phyloP scores from a whole-genome alignment of 2,888 invertebrate genomes.

The Hermodice carunculata region DNA sequence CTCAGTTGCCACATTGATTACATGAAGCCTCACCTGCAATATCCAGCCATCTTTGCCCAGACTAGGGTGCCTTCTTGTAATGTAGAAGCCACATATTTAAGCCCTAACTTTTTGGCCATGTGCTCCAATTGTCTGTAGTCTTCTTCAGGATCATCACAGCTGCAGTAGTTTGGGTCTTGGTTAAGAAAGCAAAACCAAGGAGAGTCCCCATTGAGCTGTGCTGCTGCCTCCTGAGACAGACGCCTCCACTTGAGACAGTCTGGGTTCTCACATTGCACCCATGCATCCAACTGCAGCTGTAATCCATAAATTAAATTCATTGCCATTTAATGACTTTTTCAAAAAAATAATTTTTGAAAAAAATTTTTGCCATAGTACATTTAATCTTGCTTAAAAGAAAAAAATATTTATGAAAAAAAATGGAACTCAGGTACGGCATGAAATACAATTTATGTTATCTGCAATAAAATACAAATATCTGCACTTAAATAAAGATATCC shows the following conservation, averaged over 20 bases:
- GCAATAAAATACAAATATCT: no score
- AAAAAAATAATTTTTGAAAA: no score
- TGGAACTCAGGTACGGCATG: no score
- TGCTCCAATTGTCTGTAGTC: conserved; percentile 38
- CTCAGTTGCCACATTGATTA: no score
- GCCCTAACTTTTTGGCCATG: conserved; percentile 50
- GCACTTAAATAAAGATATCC: no score
- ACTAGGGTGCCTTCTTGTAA: conserved; percentile 54
- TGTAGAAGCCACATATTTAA: conserved; percentile 53
- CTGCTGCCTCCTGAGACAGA: conserved; percentile 38
- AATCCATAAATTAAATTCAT: no score
- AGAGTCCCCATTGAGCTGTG: conserved; percentile 35
- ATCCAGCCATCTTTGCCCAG: conserved; percentile 62
- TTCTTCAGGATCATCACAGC: conserved; percentile 53
- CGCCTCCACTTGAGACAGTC: conserved; percentile 62
- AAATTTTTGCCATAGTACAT: no score
- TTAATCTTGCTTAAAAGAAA: no score
- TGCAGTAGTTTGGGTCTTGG: conserved; percentile 44
- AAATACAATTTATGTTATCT: no score
- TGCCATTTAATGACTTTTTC: no score
- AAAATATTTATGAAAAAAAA: no score
- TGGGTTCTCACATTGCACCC: conserved; percentile 64
- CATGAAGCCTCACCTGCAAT: conserved; percentile 51
- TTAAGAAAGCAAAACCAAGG: conserved; percentile 62
- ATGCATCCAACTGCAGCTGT: no score